These are phyloP conservation scores for Hofmannophila pseudospretella DNA, from an alignment of 2,888 invertebrate species.

Conservation along the genomic window DNA sequence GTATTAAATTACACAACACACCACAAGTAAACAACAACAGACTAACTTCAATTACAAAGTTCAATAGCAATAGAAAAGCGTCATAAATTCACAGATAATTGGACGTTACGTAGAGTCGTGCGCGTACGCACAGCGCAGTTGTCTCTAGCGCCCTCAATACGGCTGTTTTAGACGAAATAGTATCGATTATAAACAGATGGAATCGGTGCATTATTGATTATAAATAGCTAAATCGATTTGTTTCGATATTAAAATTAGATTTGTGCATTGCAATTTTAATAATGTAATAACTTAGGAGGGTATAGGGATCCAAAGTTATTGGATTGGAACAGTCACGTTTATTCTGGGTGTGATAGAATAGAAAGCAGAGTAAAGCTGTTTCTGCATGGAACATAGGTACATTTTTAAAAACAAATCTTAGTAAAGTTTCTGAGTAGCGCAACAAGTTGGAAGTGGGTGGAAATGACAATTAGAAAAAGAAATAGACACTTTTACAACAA, in stretches of 20 bases:
- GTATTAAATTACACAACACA: too few relatives aligned
- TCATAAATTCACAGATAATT: constrained; percentile 13
- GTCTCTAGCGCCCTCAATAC: constrained; percentile 10
- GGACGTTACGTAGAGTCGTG: constrained; percentile 5
- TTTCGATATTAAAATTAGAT: constrained; percentile 8
- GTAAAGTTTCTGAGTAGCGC: too few relatives aligned
- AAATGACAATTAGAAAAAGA: too few relatives aligned
- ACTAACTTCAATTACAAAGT: constrained; percentile 7
- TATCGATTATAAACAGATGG: constrained; percentile 12
- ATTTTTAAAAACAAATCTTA: too few relatives aligned
- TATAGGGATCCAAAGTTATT: background rate
- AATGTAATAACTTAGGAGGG: constrained; percentile 4
- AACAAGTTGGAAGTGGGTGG: too few relatives aligned
- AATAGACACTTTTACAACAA: too few relatives aligned
- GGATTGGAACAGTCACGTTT: constrained; percentile 5
- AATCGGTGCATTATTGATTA: constrained; percentile 9
- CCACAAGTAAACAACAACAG: background rate
- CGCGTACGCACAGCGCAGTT: constrained; percentile 4
- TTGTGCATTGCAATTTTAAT: constrained; percentile 9
- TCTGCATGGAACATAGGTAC: background rate
- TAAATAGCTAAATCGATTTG: constrained; percentile 13
- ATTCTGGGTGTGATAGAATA: background rate
- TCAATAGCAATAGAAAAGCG: constrained; percentile 13
- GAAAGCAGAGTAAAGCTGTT: too few relatives aligned
- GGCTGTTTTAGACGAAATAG: constrained; percentile 8